A percentile compares a stretch with the other conserved stretches of the same genome.
Evolutionary conservation across 2,888 invertebrate genomes (phyloP).

Genomic region (Trachelus tabidus): DNA sequence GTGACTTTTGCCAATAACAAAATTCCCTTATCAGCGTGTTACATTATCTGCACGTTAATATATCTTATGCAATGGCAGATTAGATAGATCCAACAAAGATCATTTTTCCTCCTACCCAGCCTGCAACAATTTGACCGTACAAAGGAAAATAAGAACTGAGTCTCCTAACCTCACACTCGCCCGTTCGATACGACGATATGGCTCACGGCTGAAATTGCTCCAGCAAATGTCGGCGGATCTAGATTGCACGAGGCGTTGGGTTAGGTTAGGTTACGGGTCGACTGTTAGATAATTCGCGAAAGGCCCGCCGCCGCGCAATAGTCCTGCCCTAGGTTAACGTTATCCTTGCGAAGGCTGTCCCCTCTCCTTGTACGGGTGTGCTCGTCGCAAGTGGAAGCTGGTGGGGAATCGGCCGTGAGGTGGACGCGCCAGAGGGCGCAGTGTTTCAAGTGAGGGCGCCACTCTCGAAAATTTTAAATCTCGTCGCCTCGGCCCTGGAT

Average conservation of each 20-base stretch:
- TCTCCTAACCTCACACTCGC: background rate
- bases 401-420: background rate
- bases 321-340: conserved; percentile 62
- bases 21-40: background rate
- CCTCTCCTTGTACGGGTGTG: background rate
- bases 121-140: background rate
- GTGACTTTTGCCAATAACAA: background rate
- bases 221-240: background rate
- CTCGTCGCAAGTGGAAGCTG: background rate
- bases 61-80: background rate
- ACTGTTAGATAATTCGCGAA: conserved; percentile 19
- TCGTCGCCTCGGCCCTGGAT: conserved; percentile 14
- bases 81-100: background rate
- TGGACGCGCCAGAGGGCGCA: background rate
- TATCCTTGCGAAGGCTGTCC: conserved; percentile 42
- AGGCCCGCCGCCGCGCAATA: conserved; percentile 23
- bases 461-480: conserved; percentile 43
- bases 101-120: background rate
- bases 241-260: background rate
- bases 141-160: background rate
- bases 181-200: background rate
- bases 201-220: background rate
- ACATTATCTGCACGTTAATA: background rate
- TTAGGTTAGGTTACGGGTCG: background rate
- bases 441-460: background rate